phyloP scores from a whole-genome alignment of 1,140 invertebrate genomes.

The Tetramorium parvispinum region DNA sequence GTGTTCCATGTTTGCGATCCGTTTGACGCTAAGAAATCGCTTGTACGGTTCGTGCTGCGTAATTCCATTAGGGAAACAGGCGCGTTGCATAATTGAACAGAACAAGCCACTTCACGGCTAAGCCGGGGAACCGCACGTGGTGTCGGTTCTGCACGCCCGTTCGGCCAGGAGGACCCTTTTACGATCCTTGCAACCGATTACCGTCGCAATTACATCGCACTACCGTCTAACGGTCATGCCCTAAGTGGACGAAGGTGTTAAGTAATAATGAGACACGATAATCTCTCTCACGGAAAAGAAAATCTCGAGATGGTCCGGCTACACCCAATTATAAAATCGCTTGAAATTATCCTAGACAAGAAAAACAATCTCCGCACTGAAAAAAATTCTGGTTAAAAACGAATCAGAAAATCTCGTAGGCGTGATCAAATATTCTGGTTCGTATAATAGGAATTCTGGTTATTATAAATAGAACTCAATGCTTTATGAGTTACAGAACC shows the following conservation, averaged over 20 bases:
- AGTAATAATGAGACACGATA: conserved; percentile 15
- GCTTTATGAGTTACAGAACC: too few relatives aligned
- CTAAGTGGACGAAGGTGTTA: conserved; percentile 34
- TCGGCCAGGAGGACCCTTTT: conserved; percentile 28
- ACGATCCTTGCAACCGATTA: conserved; percentile 48
- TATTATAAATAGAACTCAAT: too few relatives aligned
- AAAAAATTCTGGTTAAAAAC: too few relatives aligned
- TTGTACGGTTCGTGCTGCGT: conserved; percentile 29
- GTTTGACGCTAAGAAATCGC: not conserved
- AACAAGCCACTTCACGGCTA: conserved; percentile 57
- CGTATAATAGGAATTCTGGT: too few relatives aligned
- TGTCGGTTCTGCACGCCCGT: not conserved
- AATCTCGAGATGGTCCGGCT: not conserved
- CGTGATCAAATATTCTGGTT: too few relatives aligned
- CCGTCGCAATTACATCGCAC: conserved; percentile 60
- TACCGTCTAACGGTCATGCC: conserved; percentile 43
- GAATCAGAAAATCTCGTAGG: too few relatives aligned
- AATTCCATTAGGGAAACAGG: conserved; percentile 63
- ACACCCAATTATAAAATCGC: not conserved
- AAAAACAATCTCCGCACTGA: not conserved
- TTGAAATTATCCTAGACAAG: not conserved
- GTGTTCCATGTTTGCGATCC: not conserved
- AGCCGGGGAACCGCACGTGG: conserved; percentile 26
- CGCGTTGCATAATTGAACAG: conserved; percentile 65
- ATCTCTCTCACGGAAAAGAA: not conserved